A percentile compares a stretch with the other conserved stretches of the same genome.
phyloP scores from a whole-genome alignment of 2,888 invertebrate species.

The Schrankia costaestrigalis region DNA sequence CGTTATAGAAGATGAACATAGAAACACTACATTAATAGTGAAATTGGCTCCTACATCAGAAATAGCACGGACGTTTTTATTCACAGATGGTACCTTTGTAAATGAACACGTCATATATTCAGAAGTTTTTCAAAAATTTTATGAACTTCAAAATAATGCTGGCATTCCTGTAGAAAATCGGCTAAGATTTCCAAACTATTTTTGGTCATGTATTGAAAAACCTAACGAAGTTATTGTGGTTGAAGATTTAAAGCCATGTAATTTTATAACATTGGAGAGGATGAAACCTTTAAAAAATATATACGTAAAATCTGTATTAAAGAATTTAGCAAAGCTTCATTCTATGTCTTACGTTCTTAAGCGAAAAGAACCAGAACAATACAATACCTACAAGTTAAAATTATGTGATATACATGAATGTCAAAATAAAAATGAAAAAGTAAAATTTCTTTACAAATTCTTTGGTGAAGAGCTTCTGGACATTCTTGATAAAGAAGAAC shows the following conservation, averaged over 20 bases:
- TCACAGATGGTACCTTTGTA: too few species aligned
- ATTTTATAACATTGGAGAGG: constrained; percentile 42
- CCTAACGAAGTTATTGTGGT: constrained; percentile 45
- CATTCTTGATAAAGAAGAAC: constrained; percentile 26
- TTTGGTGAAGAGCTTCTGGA: too few species aligned
- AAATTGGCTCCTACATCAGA: constrained; percentile 43
- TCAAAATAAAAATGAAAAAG: too few species aligned
- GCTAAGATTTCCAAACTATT: constrained; percentile 41
- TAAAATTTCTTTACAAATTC: too few species aligned
- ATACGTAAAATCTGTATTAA: constrained; percentile 36
- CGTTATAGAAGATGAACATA: constrained; percentile 28
- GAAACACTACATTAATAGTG: constrained; percentile 36
- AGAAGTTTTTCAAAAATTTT: constrained; percentile 38
- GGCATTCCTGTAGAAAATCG: constrained; percentile 36
- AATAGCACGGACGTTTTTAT: constrained; percentile 24
- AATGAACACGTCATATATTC: constrained; percentile 46
- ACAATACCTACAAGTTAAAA: constrained; percentile 18
- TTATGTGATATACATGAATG: constrained; percentile 28
- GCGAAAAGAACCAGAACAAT: constrained; percentile 36
- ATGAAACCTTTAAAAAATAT: constrained; percentile 36
- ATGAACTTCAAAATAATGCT: constrained; percentile 37
- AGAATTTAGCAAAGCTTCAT: constrained; percentile 45
- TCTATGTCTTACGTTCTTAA: constrained; percentile 48
- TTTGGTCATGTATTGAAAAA: constrained; percentile 33
- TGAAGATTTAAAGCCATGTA: constrained; percentile 42